Percentiles rank a stretch among this genome's conserved stretches.
phyloP scores from a whole-genome alignment of 2,113 vertebrate species.

The Tragelaphus scriptus region DNA sequence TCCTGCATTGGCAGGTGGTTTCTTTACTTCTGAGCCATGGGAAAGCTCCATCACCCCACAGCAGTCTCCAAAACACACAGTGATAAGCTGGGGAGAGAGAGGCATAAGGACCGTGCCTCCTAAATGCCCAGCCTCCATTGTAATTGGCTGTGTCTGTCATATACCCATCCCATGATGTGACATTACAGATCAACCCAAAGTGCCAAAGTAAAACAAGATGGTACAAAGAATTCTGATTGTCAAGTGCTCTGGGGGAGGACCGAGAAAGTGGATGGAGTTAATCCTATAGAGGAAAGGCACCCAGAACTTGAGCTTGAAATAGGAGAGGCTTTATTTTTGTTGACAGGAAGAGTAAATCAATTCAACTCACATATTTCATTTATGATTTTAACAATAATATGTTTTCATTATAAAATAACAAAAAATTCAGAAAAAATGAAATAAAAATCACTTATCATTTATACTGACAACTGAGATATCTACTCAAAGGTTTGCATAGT shows the following conservation, averaged over 20 bases:
- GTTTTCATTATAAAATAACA: neutral
- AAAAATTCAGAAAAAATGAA: neutral
- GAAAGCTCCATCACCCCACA: neutral
- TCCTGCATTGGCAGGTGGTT: neutral
- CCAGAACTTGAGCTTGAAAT: neutral
- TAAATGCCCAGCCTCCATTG: neutral
- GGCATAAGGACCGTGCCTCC: accelerated
- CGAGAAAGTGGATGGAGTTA: neutral
- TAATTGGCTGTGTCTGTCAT: neutral
- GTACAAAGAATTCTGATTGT: neutral
- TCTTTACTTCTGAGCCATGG: neutral
- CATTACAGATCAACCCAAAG: neutral
- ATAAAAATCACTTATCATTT: neutral
- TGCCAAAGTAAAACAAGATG: neutral
- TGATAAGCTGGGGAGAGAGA: neutral
- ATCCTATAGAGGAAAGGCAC: neutral
- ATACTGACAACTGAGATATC: neutral
- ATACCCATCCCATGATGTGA: neutral
- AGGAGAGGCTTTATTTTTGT: neutral
- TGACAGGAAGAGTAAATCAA: neutral
- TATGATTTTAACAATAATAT: neutral
- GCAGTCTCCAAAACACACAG: neutral
- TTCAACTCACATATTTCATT: neutral
- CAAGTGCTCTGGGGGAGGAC: neutral
- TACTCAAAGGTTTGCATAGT: neutral